phyloP scores from a whole-genome alignment of 2,888 invertebrate species.

The Axea sp. region DNA sequence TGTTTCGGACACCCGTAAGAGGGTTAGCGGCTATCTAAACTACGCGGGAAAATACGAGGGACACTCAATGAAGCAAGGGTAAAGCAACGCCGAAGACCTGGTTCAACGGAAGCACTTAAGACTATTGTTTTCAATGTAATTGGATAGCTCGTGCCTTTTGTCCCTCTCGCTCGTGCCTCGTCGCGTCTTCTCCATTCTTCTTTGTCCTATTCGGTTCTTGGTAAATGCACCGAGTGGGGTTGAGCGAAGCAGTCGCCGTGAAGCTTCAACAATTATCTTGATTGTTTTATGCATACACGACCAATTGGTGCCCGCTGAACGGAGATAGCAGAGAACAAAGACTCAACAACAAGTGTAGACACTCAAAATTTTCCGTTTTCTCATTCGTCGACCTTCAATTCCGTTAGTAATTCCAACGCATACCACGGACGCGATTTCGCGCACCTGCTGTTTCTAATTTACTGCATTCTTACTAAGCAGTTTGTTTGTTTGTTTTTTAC shows the following conservation, averaged over 20 bases:
- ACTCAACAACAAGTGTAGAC: constrained; percentile 15
- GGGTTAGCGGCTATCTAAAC: too few species aligned
- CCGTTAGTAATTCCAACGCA: constrained; percentile 60
- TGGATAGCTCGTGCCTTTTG: constrained; percentile 76
- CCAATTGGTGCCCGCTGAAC: constrained; percentile 40
- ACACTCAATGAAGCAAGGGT: constrained; percentile 56
- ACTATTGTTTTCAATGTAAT: constrained; percentile 81
- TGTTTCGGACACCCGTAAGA: too few species aligned
- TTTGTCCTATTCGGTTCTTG: constrained; percentile 53
- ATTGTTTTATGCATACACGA: constrained; percentile 79
- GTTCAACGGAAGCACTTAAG: constrained; percentile 79
- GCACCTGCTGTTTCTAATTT: constrained; percentile 72
- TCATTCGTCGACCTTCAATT: constrained; percentile 59
- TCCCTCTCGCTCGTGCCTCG: constrained; percentile 45
- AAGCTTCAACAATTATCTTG: constrained; percentile 79
- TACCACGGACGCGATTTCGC: constrained; percentile 65
- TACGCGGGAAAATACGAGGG: constrained; percentile 67
- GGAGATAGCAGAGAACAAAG: constrained; percentile 19
- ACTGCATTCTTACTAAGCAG: constrained; percentile 53
- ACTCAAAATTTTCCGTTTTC: constrained; percentile 60
- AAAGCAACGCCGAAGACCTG: constrained; percentile 63
- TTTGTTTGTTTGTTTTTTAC: constrained; percentile 13
- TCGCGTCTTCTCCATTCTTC: constrained; percentile 27
- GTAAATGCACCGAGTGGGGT: constrained; percentile 58
- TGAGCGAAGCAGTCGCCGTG: constrained; percentile 66